phyloP scores from a whole-genome alignment of 2,888 invertebrate species.

The Cheiracanthium punctorium region DNA sequence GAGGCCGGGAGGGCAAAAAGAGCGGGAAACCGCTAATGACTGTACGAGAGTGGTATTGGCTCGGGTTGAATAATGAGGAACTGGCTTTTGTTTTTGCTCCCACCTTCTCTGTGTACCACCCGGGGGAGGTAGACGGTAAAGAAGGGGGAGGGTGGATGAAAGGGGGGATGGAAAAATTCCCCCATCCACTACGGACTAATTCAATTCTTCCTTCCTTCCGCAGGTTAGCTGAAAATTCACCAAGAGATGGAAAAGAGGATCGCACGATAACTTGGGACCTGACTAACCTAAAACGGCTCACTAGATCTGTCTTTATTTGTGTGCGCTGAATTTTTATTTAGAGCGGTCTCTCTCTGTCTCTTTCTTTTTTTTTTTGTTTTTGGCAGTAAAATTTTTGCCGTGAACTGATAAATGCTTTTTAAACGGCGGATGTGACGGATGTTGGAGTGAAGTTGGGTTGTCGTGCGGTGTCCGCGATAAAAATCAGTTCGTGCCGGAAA shows the following conservation, averaged over 20 bases:
- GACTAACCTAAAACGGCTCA: slow-evolving; percentile 2
- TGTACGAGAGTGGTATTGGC: slow-evolving; percentile 64
- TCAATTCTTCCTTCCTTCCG: slow-evolving; percentile 68
- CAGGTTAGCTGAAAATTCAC: slow-evolving; percentile 42
- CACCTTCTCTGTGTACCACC: slow-evolving; percentile 62
- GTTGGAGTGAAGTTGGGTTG: slow-evolving; percentile 36
- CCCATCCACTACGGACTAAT: slow-evolving; percentile 58
- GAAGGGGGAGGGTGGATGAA: slow-evolving; percentile 6
- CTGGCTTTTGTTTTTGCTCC: slow-evolving; percentile 58
- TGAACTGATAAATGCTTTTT: slow-evolving; percentile 47
- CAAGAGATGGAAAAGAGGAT: slow-evolving; percentile 38
- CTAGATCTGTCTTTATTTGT: slow-evolving; percentile 23
- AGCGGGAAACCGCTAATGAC: slow-evolving; percentile 58
- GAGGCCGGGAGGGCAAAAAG: slow-evolving; percentile 35
- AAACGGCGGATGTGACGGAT: slow-evolving; percentile 46
- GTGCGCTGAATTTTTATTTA: slow-evolving; percentile 7
- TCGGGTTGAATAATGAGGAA: slow-evolving; percentile 66
- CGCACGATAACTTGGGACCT: slow-evolving; percentile 46
- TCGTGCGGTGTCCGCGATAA: slow-evolving; percentile 47
- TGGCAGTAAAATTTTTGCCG: background rate
- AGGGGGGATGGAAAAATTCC: background rate
- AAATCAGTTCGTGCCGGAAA: slow-evolving; percentile 38
- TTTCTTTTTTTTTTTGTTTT: background rate
- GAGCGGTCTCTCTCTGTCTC: no score
- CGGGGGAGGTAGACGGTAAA: background rate